A percentile compares a stretch with the other conserved stretches of the same genome.
Conservation (phyloP, 2,797 vertebrate species). For the Avahi laniger region DNA sequence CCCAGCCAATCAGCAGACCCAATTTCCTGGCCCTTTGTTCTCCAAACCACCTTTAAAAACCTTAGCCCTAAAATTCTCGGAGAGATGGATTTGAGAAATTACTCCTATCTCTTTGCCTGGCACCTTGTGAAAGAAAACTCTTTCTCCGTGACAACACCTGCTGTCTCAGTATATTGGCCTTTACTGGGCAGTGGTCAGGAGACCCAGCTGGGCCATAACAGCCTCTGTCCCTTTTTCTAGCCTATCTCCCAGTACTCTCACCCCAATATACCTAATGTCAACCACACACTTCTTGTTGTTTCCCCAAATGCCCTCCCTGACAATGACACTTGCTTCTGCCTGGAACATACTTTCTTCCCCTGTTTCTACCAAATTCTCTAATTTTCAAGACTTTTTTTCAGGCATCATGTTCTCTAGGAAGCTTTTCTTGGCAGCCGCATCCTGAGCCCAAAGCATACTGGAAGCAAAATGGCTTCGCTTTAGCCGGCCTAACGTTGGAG, state of each 20-base stretch:
- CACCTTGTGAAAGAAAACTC: background rate
- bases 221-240: background rate
- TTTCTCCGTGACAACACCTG: background rate
- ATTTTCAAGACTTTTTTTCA: background rate
- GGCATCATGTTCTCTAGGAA: background rate
- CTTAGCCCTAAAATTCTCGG: background rate
- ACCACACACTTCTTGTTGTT: background rate
- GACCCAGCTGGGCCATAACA: background rate
- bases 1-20: background rate
- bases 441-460: background rate
- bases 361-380: background rate
- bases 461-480: background rate
- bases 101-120: background rate
- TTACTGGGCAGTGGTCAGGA: background rate
- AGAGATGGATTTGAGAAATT: background rate
- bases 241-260: background rate
- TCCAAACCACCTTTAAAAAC: background rate
- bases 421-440: background rate
- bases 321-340: background rate
- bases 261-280: background rate
- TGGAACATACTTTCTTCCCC: background rate
- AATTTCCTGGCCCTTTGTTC: background rate
- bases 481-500: background rate
- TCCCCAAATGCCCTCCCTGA: background rate
- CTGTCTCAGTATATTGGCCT: background rate